Base-by-base conservation (phyloP, 1,140 invertebrate genomes). In the Gonioctena quinquepunctata region DNA sequence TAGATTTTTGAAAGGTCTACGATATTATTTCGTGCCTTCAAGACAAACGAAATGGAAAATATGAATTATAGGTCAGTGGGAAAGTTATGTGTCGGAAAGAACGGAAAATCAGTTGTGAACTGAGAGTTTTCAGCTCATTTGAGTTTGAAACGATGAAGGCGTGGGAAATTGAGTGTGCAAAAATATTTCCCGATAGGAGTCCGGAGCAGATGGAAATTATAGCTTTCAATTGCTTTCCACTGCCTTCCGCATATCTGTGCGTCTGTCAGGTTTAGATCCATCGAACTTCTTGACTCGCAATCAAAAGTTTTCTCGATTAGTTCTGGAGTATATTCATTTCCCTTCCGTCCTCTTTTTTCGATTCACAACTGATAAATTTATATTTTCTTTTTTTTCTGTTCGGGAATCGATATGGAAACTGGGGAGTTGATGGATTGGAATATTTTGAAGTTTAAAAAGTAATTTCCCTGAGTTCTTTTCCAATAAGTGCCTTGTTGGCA, bases 121-220 rank as follows among this genome's bases (percentile, higher is more conserved):
- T 56, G n/a, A 56, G 22, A 18, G 16, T 56, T 56, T 56, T 19
- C 52, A 8, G 52, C 18, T 56, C 52, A 56, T 56, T 56, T 56
- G 52, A 18, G 13, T 56, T 56, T 56, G 3, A 56, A 56, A 56
- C 21, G n/a, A 21, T 23, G 21, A 56, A 56, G 22, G 21, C 52
- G 52, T 19, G 22, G 22, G 52, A n/a, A 56, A 56, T 56, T 23
- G 52, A 19, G 52, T 19, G 52, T 56, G 33, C 21, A 19, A 21
- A 23, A 56, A 23, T 23, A 56, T 56, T 56, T 56, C 16, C 52
- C 52, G 21, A 56, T 56, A 8, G 13, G 22, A 56, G 52, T 56
- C 21, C 52, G 52, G 52, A 56, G 21, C 52, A 56, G 52, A 56
- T 56, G 52, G 52, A 56, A 56, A 23, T 56, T 56, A 56, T 21